Evolutionary conservation across 2,888 invertebrate species (phyloP), one percentile per base, ranked within the genome.

Genomic region (Drosophila neutralis): DNA sequence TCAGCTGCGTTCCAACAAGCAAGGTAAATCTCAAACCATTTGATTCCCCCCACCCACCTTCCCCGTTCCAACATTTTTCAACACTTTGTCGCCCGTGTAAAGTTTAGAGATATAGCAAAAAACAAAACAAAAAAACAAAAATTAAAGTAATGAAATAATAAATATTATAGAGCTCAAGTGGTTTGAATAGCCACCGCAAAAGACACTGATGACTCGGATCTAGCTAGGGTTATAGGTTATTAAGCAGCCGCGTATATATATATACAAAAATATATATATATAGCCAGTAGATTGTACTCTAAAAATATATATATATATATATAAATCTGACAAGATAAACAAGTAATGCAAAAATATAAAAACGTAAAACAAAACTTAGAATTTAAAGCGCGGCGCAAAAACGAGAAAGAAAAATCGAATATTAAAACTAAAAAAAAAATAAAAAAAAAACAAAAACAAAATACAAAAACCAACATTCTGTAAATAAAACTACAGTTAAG

Each of bases 401-500:
- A 64, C 27, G 49, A 73, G 61, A 53, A 52, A 71, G 64, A 71
- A 53, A 58, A 66, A 63, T 58, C 70, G 54, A 63, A 67, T 73
- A 65, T 54, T 51, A 51, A 64, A 54, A 15, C 2, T 56, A 74
- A 64, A 66, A 67, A 74, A 68, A 63, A 33, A 11, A 7, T 27
- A 78, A 73, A 59, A 60, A 74, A 48, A 57, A 54, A 52, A 40
- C 33, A 42, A 52, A 62, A 64, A 69, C 40, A 36, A 56, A 35
- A 42, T 58, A 61, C 29, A 54, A 51, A 56, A 59, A 67, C 54
- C 36, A 61, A 67, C 60, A 73, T 51, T 82, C 73, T 92, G 92
- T 92, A 92, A 88, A 92, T 92, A 85, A 61, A 84, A 85, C 83
- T 82, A 83, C 86, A 92, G 91, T 92, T 93, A 93, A 93, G 93